Evolutionary conservation across 2,113 vertebrate species (phyloP).

Genomic region (Cacatua alba): DNA sequence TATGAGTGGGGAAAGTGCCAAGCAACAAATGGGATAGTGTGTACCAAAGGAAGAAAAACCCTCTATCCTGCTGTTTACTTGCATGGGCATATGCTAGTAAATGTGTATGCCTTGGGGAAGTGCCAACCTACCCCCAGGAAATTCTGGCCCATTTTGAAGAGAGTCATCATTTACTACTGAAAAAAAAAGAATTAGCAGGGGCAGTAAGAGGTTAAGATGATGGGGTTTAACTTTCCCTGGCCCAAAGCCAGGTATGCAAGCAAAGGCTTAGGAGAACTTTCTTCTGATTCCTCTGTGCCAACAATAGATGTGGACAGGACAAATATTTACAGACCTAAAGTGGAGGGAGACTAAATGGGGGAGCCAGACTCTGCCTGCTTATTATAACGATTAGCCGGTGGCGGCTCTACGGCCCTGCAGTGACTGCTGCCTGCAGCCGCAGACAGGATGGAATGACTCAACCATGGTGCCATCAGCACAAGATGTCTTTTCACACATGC

Average conservation of each 20-base stretch:
- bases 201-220: constrained; percentile 5
- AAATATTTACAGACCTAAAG: constrained; percentile 65
- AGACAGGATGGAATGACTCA: background rate
- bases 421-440: background rate
- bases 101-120: background rate
- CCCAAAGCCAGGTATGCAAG: constrained; percentile 30
- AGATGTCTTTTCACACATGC: background rate
- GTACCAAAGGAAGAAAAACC: background rate
- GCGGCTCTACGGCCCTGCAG: background rate
- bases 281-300: constrained; percentile 41
- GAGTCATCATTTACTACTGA: background rate
- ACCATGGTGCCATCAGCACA: background rate
- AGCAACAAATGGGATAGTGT: background rate
- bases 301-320: constrained; percentile 58
- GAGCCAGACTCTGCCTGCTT: background rate
- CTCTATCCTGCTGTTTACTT: background rate
- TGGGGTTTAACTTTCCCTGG: constrained; percentile 23
- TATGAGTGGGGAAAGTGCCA: background rate
- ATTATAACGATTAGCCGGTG: background rate
- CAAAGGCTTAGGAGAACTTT: constrained; percentile 59
- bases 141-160: background rate
- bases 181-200: background rate
- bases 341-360: background rate
- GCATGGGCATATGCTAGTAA: background rate
- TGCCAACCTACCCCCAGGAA: constrained; percentile 14